Conservation (phyloP, 2,888 invertebrate species). For the Melanotus villosus region DNA sequence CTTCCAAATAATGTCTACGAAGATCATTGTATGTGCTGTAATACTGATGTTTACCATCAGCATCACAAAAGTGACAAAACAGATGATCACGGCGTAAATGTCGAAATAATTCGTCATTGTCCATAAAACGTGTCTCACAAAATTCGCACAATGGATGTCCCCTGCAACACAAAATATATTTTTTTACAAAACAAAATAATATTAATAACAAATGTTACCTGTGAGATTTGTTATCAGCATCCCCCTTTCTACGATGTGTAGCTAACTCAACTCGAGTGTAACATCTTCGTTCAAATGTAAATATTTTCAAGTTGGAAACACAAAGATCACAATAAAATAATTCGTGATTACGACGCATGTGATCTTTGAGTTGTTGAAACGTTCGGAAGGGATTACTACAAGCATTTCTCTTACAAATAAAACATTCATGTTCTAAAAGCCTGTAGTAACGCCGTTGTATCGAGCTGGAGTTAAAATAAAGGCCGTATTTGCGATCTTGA, state of each 20-base stretch:
- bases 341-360: constrained; percentile 90
- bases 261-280: constrained; percentile 88
- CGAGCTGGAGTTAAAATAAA: constrained; percentile 82
- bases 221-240: constrained; percentile 93
- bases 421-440: constrained; percentile 85
- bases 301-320: constrained; percentile 91
- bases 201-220: constrained; percentile 67
- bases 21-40: constrained; percentile 88
- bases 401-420: constrained; percentile 73
- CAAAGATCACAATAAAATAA: constrained; percentile 95
- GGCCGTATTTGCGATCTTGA: constrained; percentile 83
- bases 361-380: constrained; percentile 86
- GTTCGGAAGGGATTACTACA: constrained; percentile 76
- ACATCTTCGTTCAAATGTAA: constrained; percentile 89
- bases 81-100: constrained; percentile 95
- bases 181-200: too few relatives aligned
- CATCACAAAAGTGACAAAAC: constrained; percentile 98
- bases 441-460: constrained; percentile 82
- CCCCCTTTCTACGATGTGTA: constrained; percentile 90
- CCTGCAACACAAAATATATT: constrained; percentile 63
- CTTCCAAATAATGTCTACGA: constrained; percentile 87
- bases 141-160: constrained; percentile 97
- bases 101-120: constrained; percentile 92
- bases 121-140: constrained; percentile 94
- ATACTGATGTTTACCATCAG: constrained; percentile 90